phyloP scores from a whole-genome alignment of 2,797 vertebrate genomes.

The Argya squamiceps region DNA sequence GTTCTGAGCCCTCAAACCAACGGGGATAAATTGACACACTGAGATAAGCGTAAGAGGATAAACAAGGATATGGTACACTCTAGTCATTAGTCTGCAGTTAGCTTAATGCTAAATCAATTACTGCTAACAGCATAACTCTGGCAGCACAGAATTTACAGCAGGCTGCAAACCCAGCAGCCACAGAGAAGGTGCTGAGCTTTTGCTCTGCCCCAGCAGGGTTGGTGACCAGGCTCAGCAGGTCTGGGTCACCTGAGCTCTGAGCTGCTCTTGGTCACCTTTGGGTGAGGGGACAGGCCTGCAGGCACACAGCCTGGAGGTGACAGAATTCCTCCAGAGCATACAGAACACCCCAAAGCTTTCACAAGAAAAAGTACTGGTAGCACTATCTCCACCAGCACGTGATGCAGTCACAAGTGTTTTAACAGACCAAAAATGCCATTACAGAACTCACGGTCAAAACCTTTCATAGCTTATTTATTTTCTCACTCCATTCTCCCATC shows the following conservation, averaged over 20 bases:
- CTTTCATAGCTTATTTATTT: neutral
- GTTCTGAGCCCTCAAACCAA: slow-evolving; percentile 7
- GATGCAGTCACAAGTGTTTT: neutral
- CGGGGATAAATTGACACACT: neutral
- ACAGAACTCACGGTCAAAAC: neutral
- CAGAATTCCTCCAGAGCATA: neutral
- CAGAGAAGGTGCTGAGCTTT: neutral
- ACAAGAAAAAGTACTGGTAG: neutral
- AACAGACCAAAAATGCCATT: neutral
- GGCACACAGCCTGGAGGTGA: too few relatives aligned
- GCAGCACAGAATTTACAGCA: neutral
- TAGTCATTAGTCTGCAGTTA: slow-evolving; percentile 26
- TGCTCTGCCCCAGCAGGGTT: fast-evolving
- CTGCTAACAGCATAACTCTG: slow-evolving; percentile 1
- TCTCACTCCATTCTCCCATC: neutral
- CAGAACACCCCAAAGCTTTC: neutral
- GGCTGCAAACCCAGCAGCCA: neutral
- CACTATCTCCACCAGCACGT: neutral
- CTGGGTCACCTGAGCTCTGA: neutral
- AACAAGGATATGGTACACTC: slow-evolving; percentile 13
- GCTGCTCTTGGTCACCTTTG: neutral
- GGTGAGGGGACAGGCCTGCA: neutral
- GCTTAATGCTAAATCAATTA: slow-evolving; percentile 56
- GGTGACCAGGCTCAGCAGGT: neutral
- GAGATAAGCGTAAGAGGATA: slow-evolving; percentile 30